A percentile compares a stretch with the other conserved stretches of the same genome.
Conservation (phyloP, 2,797 vertebrate species). For the Xiphophorus birchmanni region DNA sequence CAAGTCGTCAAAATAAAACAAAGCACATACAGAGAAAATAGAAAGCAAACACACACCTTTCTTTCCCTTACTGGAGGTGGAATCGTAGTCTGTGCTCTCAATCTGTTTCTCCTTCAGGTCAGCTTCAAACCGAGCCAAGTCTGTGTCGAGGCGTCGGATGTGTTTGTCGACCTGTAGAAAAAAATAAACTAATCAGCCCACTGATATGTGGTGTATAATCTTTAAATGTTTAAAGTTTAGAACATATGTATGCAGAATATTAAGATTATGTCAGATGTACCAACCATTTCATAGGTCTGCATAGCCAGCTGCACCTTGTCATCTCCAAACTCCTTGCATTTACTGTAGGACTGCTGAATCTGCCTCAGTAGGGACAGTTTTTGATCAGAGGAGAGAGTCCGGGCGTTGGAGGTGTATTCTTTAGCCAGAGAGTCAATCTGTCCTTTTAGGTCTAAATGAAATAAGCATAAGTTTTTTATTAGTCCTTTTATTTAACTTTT, state of each 20-base stretch:
- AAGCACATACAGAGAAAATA: not conserved
- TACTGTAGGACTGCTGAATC: slow-evolving; percentile 95
- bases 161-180: slow-evolving; percentile 93
- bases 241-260: not conserved
- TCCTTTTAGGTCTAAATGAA: slow-evolving; percentile 89
- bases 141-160: slow-evolving; percentile 95
- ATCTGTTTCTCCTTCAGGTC: slow-evolving; percentile 98
- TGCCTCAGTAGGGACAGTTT: slow-evolving; percentile 94
- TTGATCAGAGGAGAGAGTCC: slow-evolving; percentile 90
- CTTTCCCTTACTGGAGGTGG: slow-evolving; percentile 96
- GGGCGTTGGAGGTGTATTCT: slow-evolving; percentile 92
- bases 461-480: not conserved
- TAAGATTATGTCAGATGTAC: slow-evolving; percentile 44
- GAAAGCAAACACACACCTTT: slow-evolving; percentile 79
- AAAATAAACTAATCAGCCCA: not conserved
- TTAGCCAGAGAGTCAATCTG: slow-evolving; percentile 95
- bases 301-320: slow-evolving; percentile 99
- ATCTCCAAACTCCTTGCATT: slow-evolving; percentile 98
- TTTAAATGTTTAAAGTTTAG: not conserved
- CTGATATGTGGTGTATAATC: not conserved
- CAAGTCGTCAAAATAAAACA: not conserved
- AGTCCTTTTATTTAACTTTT: not conserved
- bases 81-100: slow-evolving; percentile 95
- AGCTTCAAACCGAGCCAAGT: slow-evolving; percentile 95
- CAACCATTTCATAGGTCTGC: slow-evolving; percentile 99